Conservation (phyloP, 2,888 invertebrate species). For the Drosophila dives region DNA sequence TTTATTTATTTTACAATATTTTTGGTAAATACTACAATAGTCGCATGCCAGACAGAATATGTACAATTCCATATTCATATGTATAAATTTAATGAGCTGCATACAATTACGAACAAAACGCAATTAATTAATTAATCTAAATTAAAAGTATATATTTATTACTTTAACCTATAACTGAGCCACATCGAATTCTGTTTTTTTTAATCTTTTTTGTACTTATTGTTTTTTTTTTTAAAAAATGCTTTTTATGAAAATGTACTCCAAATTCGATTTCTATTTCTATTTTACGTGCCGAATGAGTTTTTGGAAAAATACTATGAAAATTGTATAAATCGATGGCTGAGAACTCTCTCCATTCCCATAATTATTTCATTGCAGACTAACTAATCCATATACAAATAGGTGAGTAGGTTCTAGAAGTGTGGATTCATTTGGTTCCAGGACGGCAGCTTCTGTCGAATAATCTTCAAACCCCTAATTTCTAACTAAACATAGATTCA, state of each 20-base stretch:
- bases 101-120: conserved; percentile 40
- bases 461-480: neutral
- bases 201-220: conserved; percentile 51
- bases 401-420: conserved; percentile 28
- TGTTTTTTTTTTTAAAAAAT: conserved; percentile 34
- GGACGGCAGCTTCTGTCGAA: conserved; percentile 51
- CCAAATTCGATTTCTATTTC: neutral
- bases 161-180: conserved; percentile 21
- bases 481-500: conserved; percentile 6
- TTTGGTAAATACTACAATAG: conserved; percentile 32
- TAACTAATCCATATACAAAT: conserved; percentile 45
- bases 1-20: conserved; percentile 45
- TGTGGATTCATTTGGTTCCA: conserved; percentile 28
- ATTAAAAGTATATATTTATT: conserved; percentile 8
- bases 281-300: neutral
- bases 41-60: conserved; percentile 37
- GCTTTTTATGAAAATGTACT: conserved; percentile 2
- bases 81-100: conserved; percentile 27
- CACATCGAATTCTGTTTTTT: conserved; percentile 27
- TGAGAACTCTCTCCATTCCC: neutral
- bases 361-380: conserved; percentile 19
- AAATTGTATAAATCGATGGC: neutral
- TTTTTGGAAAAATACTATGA: neutral
- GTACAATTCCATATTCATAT: conserved; percentile 49
- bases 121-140: conserved; percentile 38